Base-by-base conservation (phyloP, 2,113 vertebrate species). In the Uria aalge region DNA sequence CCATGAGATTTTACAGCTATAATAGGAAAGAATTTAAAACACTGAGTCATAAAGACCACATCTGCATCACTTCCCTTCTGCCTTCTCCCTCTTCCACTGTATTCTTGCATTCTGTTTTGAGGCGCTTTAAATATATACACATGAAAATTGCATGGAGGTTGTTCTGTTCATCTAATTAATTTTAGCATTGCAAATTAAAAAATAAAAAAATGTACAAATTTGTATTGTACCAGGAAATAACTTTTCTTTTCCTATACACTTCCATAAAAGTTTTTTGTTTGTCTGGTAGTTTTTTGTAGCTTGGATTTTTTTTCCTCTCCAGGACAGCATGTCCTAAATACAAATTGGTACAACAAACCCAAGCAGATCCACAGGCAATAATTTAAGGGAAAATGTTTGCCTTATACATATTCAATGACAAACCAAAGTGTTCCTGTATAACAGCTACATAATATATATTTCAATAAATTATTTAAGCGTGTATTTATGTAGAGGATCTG, bases 351-450 rank as follows among this genome's bases (percentile, higher is more conserved):
- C 91, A 92, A 96, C 48, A 91, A 89, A 87, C 32, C 19, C 80
- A 90, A 91, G 57, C n/a, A 92, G 94, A 91, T 91, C 91, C 73
- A 91, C 91, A 94, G 76, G 92, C 83, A 94, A 82, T 89, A 12
- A 72, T 95, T 94, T 96, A 91, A 94, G 57, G 26, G 55, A 75
- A 92, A 94, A 95, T 69, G 38, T 91, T 91, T 95, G 67, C 74
- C 80, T 94, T 92, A 87, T 94, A 82, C 89, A 95, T 97, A 97
- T 95, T 95, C 89, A 91, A 57, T 91, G 77, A 73, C 71, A 91
- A 81, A 62, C 86, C 52, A 71, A 84, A 96, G 11, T 79, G 66
- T 94, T 95, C 69, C 80, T 89, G 86, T 72, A 72, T 76, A 94
- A 82, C 62, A 94, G 62, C 89, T 85, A 95, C 84, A 87, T 91